Evolutionary conservation across 2,113 vertebrate genomes (phyloP).

Genomic region (Clinocottus analis): DNA sequence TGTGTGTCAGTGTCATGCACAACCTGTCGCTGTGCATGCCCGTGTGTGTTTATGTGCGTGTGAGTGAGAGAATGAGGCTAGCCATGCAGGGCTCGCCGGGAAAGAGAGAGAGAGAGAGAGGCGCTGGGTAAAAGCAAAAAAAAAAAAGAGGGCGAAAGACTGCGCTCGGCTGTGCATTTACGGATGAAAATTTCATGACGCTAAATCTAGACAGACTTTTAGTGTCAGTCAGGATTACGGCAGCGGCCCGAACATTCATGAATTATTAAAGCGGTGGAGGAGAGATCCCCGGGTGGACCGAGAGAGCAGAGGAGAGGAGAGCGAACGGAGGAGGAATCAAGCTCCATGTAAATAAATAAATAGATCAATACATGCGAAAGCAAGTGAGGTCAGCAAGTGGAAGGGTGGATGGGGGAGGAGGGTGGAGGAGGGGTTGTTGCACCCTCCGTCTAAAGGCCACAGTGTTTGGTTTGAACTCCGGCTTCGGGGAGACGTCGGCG

Average conservation of each 20-base stretch:
- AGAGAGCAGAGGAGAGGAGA: conserved; percentile 42
- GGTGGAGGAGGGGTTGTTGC: no score
- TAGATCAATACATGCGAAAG: conserved; percentile 58
- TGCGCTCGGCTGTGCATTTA: conserved; percentile 80
- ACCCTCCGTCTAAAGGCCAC: background rate
- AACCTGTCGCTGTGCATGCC: conserved; percentile 32
- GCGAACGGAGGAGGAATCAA: conserved; percentile 37
- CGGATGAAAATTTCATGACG: conserved; percentile 93
- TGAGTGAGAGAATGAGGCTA: conserved; percentile 49
- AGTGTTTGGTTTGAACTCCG: conserved; percentile 19
- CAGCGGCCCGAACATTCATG: conserved; percentile 86
- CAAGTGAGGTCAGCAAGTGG: conserved; percentile 14
- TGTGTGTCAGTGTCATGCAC: conserved; percentile 15
- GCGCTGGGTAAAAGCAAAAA: conserved; percentile 52
- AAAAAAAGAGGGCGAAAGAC: conserved; percentile 47
- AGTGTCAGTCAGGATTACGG: conserved; percentile 95
- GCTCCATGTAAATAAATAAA: conserved; percentile 70
- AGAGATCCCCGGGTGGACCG: conserved; percentile 72
- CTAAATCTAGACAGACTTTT: conserved; percentile 95
- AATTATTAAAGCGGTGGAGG: conserved; percentile 87
- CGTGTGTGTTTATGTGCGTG: conserved; percentile 30
- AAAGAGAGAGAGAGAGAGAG: conserved; percentile 7
- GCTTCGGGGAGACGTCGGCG: conserved; percentile 11
- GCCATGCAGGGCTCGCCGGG: conserved; percentile 4
- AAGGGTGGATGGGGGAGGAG: background rate